These are phyloP conservation scores for Zaprionus africanus DNA, from an alignment of 1,140 invertebrate species.

Conservation along the genomic window DNA sequence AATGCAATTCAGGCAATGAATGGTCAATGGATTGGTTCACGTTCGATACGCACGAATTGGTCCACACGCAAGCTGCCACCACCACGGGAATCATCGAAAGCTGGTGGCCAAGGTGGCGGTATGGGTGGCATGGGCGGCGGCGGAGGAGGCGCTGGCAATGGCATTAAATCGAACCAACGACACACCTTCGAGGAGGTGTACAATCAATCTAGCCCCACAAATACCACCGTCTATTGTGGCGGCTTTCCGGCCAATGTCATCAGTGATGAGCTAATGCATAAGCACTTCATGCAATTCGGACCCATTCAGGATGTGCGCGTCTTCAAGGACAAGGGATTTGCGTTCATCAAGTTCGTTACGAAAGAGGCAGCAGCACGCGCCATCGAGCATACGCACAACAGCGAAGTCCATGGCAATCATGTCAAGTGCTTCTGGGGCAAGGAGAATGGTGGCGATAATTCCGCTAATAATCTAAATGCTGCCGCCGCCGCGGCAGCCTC, in stretches of 20 bases:
- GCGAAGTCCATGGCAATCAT: conserved; percentile 97
- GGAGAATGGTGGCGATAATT: conserved; percentile 87
- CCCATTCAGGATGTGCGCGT: conserved; percentile 98
- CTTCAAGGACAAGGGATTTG: conserved; percentile 99
- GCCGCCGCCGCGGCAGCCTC: conserved; percentile 72
- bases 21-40: conserved; percentile 98
- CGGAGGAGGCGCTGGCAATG: conserved; percentile 48
- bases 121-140: conserved; percentile 59
- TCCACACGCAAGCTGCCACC: conserved; percentile 97
- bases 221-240: conserved; percentile 99
- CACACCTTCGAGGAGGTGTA: conserved; percentile 93
- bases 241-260: conserved; percentile 96
- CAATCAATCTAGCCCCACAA: conserved; percentile 98
- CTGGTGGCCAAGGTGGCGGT: conserved; percentile 83
- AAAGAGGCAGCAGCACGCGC: conserved; percentile 99
- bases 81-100: conserved; percentile 86
- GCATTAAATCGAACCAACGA: conserved; percentile 85
- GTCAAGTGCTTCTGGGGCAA: conserved; percentile 99
- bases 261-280: conserved; percentile 97
- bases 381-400: conserved; percentile 98
- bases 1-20: conserved; percentile 99
- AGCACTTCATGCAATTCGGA: conserved; percentile 97
- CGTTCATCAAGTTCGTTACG: conserved; percentile 98
- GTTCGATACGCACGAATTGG: conserved; percentile 99
- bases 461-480: conserved; percentile 72